Evolutionary conservation across 2,797 vertebrate species (phyloP), one percentile per base, ranked within the genome.

Genomic region (Loriculus beryllinus): DNA sequence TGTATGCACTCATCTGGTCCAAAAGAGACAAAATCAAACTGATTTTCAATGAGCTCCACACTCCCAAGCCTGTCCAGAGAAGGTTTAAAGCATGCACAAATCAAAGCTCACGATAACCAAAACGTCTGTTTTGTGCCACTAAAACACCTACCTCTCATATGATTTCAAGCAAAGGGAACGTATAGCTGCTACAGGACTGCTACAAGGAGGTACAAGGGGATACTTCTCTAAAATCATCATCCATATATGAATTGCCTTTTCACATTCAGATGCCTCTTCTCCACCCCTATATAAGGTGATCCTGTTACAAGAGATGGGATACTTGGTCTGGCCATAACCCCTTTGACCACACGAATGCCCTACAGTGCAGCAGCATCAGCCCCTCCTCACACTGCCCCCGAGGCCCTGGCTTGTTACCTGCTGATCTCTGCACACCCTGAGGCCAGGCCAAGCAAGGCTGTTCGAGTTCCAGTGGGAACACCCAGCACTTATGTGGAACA

Each of bases 351-450:
- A 69, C 0, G 1, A 47, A 22, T 6, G 25, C 7, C 29, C 18
- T 0, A 0, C 9, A 33, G 12, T 6, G 5, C 33, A n/a, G 63
- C 7, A 7, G 35, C 7, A 2, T 16, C 49, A 70, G 62, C 47
- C 13, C 39, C 71, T 85, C 35, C 40, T 75, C 1, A 0, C 19
- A 7, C 52, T 21, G 26, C 0, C 0, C 40, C 39, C 0, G 0
- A 57, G 39, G 69, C 47, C n/a, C 21, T 52, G 68, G 52, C 37
- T 51, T 29, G 26, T 28, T 42, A 54, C 8, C 40, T 88, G 52
- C 76, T 39, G 60, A 52, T 56, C 21, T 37, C 37, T 68, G 48
- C 15, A 4, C 25, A 35, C 19, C 19, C 29, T 7, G n/a, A 59
- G 35, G 22, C n/a, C 52, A 20, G 39, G n/a, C 20, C 74, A 70